Base-by-base conservation (phyloP, 2,888 invertebrate species). In the Chrysolina americana region DNA sequence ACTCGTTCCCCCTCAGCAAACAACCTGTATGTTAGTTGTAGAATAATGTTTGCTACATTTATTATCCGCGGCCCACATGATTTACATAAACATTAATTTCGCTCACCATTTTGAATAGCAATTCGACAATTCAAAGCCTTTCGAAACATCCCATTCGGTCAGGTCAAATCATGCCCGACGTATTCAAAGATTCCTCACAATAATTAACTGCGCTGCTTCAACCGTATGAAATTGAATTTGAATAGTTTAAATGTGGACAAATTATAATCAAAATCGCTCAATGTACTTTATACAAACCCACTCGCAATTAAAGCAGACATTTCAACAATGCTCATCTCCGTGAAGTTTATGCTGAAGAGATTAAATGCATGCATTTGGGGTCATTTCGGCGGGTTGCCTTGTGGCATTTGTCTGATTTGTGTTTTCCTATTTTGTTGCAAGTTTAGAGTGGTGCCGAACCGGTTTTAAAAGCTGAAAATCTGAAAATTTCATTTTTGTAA, bases 191-290 rank as follows among this genome's bases (percentile, higher is more conserved):
- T 21, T 19, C 13, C 2, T 21, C 11, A 53, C 53, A 53, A 23
- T 53, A 53, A 21, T 21, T 21, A 21, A 19, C 53, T 21, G 53
- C 13, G 21, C 21, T 11, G 15, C 53, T 11, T 19, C 19, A 53
- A 11, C 53, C 11, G 21, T 6, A 53, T 21, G 13, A 13, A 53
- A 53, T 53, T 53, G 19, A 53, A 53, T 53, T 53, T 53, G 53
- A 53, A 53, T 53, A 53, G 53, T 53, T 53, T 53, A 0, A 21
- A 53, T 53, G 53, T 13, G 53, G 21, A 23, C 21, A 53, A 53
- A 53, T 53, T 53, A 53, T 53, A 53, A 53, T 53, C 21, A 53
- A 53, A 53, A 53, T 23, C 53, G 53, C 53, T 21, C 19, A 11
- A 23, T 21, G 21, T 53, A 53, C 13, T 53, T 13, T 21, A 21